Evolutionary conservation across 2,797 vertebrate genomes (phyloP).

Genomic region (Echiichthys vipera): DNA sequence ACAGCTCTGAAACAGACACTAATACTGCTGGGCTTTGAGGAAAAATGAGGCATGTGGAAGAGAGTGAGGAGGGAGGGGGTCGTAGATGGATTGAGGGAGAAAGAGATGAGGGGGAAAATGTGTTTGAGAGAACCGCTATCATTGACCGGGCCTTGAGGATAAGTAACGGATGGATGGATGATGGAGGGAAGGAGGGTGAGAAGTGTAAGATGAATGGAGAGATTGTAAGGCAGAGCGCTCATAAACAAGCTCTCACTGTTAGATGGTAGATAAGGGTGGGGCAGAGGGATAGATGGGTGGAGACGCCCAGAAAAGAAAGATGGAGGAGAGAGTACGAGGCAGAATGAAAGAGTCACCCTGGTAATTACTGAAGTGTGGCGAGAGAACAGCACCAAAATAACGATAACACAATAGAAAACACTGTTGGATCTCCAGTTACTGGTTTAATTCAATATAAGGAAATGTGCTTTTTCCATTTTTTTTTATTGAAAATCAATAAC

Average conservation of each 20-base stretch:
- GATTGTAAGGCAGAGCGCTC: conserved; percentile 49
- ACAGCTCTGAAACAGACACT: conserved; percentile 90
- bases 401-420: not conserved
- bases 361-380: not conserved
- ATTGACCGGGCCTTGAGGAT: conserved; percentile 76
- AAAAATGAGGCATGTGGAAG: conserved; percentile 58
- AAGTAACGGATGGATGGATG: conserved; percentile 54
- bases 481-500: conserved; percentile 37
- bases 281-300: conserved; percentile 38
- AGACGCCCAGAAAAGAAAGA: conserved; percentile 9
- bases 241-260: conserved; percentile 60
- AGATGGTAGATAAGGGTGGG: conserved; percentile 54
- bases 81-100: conserved; percentile 40
- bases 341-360: not conserved
- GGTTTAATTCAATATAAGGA: conserved; percentile 12
- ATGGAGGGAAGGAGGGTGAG: conserved; percentile 34
- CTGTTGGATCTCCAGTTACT: not conserved
- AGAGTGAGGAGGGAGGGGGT: not conserved
- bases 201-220: conserved; percentile 44
- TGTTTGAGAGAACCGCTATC: conserved; percentile 54
- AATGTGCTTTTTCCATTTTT: conserved; percentile 5
- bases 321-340: conserved; percentile 1
- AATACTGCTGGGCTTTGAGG: conserved; percentile 75
- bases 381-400: not conserved
- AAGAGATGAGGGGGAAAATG: conserved; percentile 57